Evolutionary conservation across 2,888 invertebrate species (phyloP), one percentile per base, ranked within the genome.

Genomic region (Allygus modestus): DNA sequence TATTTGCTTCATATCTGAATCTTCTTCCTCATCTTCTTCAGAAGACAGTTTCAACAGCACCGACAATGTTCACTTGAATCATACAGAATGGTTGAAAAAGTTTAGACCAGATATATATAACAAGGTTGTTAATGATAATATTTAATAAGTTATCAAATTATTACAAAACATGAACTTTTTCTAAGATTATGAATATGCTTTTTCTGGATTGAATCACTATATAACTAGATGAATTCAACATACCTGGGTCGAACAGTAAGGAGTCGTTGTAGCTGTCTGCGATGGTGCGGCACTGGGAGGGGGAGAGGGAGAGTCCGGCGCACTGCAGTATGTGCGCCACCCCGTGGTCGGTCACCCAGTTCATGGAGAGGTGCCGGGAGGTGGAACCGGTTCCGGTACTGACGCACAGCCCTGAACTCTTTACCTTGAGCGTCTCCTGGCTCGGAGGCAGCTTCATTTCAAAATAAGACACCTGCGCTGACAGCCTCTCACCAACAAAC

Each of bases 321-420:
- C 41, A 85, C 77, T 41, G 73, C 12, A 84, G 51, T 20, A 81
- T 26, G 37, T 81, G 58, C 15, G 51, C 91, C 0, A 97, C 95
- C 81, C 94, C 94, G 88, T 96, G 95, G 0, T 94, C 92, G 0
- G 95, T 94, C 43, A 98, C 91, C 88, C 97, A 95, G 90, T 97
- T 98, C 89, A 98, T 98, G 89, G 97, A 98, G 89, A 97, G 96
- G 89, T 97, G 96, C 99, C 99, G 99, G 0, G 98, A 98, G 0
- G 98, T 99, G 26, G 98, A 99, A 0, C 99, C 99, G 0, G 99
- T 99, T 33, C 99, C 99, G 0, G 99, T 99, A 87, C 97, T 96
- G 9, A 99, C 95, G 86, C 98, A 99, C 0, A 99, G 91, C 0
- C 99, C 99, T 0, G 99, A 99, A 89, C 98, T 97, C 91, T 99